Base-by-base conservation (phyloP, 2,113 vertebrate genomes). In the Serilophus lunatus region DNA sequence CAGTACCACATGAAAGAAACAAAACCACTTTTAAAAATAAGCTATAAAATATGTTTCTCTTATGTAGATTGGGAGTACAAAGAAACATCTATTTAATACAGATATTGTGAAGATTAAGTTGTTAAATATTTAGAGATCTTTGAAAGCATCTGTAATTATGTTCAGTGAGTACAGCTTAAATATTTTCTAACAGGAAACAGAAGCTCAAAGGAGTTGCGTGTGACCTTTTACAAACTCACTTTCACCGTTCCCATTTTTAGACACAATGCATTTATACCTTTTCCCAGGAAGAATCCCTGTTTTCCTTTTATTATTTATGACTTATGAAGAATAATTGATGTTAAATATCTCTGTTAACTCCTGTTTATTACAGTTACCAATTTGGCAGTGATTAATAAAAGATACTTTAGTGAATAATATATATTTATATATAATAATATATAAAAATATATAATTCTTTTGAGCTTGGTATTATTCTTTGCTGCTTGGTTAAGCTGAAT, bases 121-220 rank as follows among this genome's bases (percentile, higher is more conserved):
- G 78, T 66, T 90, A 93, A 94, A 91, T 96, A 88, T 96, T 90
- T 90, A 78, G 92, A 66, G 75, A 59, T 49, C 51, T 86, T 78
- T 90, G 94, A 86, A 96, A 83, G 51, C 10, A 2, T 81, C 79
- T 92, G n/a, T 92, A 93, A 93, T 93, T 93, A 74, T 31, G 7
- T 86, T 85, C 71, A 44, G 33, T 85, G 68, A 93, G 42, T 63
- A 29, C 38, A 80, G 54, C 19, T 85, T 89, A 94, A 92, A 85
- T 85, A 79, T 85, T 95, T 95, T 91, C 66, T 54, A 88, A 82
- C 4, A 76, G 51, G 63, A 87, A 91, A 64, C 24, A 69, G 59
- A 60, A 87, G 33, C 35, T 70, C 36, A 24, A 38, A 76, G 47
- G 17, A 23, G 18, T 45, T 54, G 8, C 35, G 29, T 66, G 29